Base-by-base conservation (phyloP, 2,888 invertebrate species). In the Thereva nobilitata region DNA sequence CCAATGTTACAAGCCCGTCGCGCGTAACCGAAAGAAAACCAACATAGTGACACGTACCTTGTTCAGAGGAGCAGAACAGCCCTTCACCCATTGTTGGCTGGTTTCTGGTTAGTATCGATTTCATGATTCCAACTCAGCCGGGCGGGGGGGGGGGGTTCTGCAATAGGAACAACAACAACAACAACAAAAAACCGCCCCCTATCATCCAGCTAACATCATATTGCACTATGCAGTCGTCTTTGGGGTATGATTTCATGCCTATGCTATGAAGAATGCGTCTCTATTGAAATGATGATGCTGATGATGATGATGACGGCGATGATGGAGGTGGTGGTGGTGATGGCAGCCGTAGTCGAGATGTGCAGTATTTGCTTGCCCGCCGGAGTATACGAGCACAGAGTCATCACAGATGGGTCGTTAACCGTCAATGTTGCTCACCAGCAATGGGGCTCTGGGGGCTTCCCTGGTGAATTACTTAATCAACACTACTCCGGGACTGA, bases 401-500 rank as follows among this genome's bases (percentile, higher is more conserved):
- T 41, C n/a, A 3, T 40, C 6, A 7, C 47, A 12, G 47, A 59
- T 59, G 57, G 57, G 57, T 59, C 57, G 47, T 59, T 47, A 59
- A 59, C 47, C 57, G 45, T 44, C 57, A 45, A 38, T 37, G 57
- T 37, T 47, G 57, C 57, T 59, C 37, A 38, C 12, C 45, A 38
- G 12, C 23, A 37, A 47, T 47, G 41, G 23, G 23, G 23, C 23
- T 23, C 23, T 23, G 23, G 23, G 23, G 23, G 23, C 23, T 59
- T 59, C 45, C 38, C 41, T 37, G 57, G 45, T 35, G 38, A 59
- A 59, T 59, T 59, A 59, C 47, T 59, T 59, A 59, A 59, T 59
- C 57, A 59, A 59, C 57, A 59, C 45, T 47, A 59, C 38, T 59
- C 57, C 23, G 23, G 57, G 57, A 34, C 57, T 59, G 57, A 59